These are phyloP conservation scores for Carapus acus DNA, from an alignment of 2,797 vertebrate genomes.

Conservation along the genomic window DNA sequence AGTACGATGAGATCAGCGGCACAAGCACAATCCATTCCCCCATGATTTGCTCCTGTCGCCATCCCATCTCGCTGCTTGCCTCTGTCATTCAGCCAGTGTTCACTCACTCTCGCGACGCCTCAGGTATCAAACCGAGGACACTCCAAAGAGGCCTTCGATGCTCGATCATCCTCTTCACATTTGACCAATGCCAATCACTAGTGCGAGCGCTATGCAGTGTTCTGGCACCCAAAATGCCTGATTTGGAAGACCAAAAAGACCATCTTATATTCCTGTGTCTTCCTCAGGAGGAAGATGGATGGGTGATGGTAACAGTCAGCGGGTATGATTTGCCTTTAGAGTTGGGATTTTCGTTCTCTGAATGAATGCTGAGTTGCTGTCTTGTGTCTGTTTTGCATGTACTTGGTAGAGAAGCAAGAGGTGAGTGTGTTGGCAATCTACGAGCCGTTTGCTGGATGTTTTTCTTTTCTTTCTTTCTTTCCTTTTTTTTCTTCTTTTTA, in stretches of 20 bases:
- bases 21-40: not conserved
- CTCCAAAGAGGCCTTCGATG: conserved; percentile 60
- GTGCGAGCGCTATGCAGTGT: conserved; percentile 47
- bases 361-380: conserved; percentile 45
- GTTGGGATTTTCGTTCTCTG: conserved; percentile 16
- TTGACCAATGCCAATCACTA: conserved; percentile 34
- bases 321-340: conserved; percentile 61
- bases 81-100: conserved; percentile 51
- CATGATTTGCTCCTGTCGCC: conserved; percentile 14
- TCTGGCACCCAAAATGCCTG: conserved; percentile 56
- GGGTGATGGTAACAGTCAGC: conserved; percentile 29
- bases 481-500: conserved; percentile 5
- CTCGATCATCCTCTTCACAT: conserved; percentile 45
- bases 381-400: conserved; percentile 54
- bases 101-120: conserved; percentile 48
- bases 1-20: not conserved
- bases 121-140: conserved; percentile 60
- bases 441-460: conserved; percentile 47
- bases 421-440: conserved; percentile 34
- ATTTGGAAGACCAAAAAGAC: conserved; percentile 64
- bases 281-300: conserved; percentile 19
- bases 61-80: conserved; percentile 30
- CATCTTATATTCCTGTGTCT: conserved; percentile 37
- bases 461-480: too few species aligned
- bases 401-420: conserved; percentile 39